Conservation (phyloP, 1,140 invertebrate species). For the Papilio glaucus region DNA sequence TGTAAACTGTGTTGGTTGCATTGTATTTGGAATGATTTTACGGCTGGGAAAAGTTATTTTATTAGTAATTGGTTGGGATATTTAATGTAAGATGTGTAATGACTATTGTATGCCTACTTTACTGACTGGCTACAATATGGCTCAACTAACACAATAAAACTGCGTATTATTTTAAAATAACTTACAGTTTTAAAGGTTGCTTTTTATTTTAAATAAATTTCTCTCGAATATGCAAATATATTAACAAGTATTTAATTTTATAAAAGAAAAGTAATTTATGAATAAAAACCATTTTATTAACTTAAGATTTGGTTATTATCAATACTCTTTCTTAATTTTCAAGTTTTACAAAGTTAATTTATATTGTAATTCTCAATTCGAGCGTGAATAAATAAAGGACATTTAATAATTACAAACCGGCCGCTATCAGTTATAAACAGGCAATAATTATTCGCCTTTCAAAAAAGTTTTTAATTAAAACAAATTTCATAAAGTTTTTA, state of each 20-base stretch:
- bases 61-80: too few species aligned
- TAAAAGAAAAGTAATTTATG: background rate
- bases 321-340: background rate
- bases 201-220: too few species aligned
- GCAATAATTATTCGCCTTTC: slow-evolving; percentile 10
- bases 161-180: too few species aligned
- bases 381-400: slow-evolving; percentile 6
- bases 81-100: too few species aligned
- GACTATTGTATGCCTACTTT: too few species aligned
- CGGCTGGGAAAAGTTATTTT: too few species aligned
- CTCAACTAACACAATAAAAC: background rate
- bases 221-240: too few species aligned
- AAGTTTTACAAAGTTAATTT: background rate
- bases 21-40: background rate
- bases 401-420: slow-evolving; percentile 1
- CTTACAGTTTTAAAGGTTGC: too few species aligned
- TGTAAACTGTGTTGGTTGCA: background rate
- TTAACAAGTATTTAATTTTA: background rate
- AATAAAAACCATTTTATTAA: background rate
- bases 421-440: slow-evolving; percentile 28
- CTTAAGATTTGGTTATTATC: too few species aligned
- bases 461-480: slow-evolving; percentile 16
- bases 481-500: slow-evolving; percentile 12
- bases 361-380: background rate
- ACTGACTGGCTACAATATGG: background rate